phyloP scores from a whole-genome alignment of 2,113 vertebrate genomes.

The Anguilla japonica region DNA sequence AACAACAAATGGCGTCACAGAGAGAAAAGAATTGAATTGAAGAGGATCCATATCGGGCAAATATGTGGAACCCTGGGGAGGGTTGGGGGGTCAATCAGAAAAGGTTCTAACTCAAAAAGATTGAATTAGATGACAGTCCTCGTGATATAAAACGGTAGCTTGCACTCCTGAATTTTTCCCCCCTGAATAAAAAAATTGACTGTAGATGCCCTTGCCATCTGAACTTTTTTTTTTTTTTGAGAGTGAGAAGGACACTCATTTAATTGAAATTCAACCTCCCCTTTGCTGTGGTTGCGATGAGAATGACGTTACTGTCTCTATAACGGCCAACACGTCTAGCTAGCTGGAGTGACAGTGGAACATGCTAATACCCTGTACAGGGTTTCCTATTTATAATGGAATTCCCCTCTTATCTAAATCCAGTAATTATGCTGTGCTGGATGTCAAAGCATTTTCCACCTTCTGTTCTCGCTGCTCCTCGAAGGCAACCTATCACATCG shows the following conservation, averaged over 20 bases:
- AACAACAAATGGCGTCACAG: too few relatives aligned
- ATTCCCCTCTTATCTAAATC: slow-evolving; percentile 69
- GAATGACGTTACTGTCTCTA: background rate
- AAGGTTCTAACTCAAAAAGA: background rate
- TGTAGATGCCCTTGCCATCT: background rate
- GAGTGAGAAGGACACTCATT: background rate
- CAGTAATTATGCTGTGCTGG: slow-evolving; percentile 68
- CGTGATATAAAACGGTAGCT: too few relatives aligned
- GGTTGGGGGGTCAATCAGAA: background rate
- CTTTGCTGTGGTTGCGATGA: background rate
- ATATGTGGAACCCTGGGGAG: too few relatives aligned
- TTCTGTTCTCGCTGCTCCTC: slow-evolving; percentile 42
- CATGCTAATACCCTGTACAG: slow-evolving; percentile 10
- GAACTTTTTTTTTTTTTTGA: background rate
- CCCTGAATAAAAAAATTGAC: background rate
- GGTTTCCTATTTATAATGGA: slow-evolving; percentile 59
- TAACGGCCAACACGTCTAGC: background rate
- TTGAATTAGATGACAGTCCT: too few relatives aligned
- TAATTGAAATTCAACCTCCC: background rate
- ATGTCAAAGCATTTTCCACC: slow-evolving; percentile 68
- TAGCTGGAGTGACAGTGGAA: background rate
- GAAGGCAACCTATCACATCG: slow-evolving; percentile 49
- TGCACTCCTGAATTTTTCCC: background rate
- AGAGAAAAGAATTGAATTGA: too few relatives aligned
- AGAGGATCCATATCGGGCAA: too few relatives aligned